A percentile compares a stretch with the other conserved stretches of the same genome.
phyloP scores from a whole-genome alignment of 2,888 invertebrate genomes.

The Drosophila glabriapex region DNA sequence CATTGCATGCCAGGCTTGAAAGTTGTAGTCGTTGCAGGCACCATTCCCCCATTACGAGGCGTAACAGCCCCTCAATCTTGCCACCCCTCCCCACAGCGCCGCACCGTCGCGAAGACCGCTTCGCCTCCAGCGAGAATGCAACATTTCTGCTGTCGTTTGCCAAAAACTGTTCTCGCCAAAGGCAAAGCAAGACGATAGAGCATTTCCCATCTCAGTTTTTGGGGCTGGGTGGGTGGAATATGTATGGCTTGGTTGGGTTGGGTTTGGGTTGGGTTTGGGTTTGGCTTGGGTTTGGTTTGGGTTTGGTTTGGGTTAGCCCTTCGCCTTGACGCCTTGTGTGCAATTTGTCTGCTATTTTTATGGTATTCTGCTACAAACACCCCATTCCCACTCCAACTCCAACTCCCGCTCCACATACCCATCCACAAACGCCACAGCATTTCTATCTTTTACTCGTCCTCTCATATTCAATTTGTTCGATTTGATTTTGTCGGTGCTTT shows the following conservation, averaged over 20 bases:
- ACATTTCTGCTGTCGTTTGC: slow-evolving; percentile 76
- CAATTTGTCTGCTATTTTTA: slow-evolving; percentile 79
- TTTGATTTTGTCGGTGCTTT: slow-evolving; percentile 69
- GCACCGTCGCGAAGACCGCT: slow-evolving; percentile 24
- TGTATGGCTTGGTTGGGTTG: neutral
- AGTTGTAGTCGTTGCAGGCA: slow-evolving; percentile 72
- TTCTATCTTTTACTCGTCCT: slow-evolving; percentile 8
- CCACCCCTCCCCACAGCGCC: neutral
- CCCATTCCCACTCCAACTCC: neutral
- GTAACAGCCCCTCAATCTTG: slow-evolving; percentile 30
- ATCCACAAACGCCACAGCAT: neutral
- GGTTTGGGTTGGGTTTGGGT: neutral
- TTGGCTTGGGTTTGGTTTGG: neutral
- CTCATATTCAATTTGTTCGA: slow-evolving; percentile 77
- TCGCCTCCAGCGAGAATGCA: slow-evolving; percentile 45
- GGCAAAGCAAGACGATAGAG: slow-evolving; percentile 37
- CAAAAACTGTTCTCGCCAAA: slow-evolving; percentile 64
- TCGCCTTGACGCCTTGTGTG: slow-evolving; percentile 68
- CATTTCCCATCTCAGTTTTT: slow-evolving; percentile 14
- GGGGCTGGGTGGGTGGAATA: neutral
- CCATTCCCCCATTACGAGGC: slow-evolving; percentile 43
- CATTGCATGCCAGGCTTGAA: slow-evolving; percentile 74
- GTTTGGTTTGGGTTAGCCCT: slow-evolving; percentile 1
- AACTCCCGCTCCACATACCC: neutral
- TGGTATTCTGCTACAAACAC: slow-evolving; percentile 24